Evolutionary conservation across 2,113 vertebrate genomes (phyloP).

Genomic region (Sphaerodactylus townsendi): DNA sequence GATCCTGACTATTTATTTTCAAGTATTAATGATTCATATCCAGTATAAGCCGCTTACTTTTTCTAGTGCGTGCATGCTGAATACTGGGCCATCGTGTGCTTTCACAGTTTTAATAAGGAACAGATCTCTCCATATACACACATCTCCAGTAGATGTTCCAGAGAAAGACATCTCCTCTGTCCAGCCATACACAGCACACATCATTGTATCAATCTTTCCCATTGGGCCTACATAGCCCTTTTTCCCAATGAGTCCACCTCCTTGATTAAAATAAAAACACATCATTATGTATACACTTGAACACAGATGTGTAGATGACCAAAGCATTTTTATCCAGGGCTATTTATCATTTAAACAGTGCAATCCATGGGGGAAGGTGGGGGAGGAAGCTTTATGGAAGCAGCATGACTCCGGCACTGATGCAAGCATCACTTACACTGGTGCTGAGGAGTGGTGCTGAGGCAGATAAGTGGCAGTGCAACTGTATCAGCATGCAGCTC

Average conservation of each 20-base stretch:
- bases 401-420: too few relatives aligned
- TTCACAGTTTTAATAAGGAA: conserved; percentile 97
- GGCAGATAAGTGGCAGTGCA: too few relatives aligned
- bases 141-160: conserved; percentile 92
- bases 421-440: too few relatives aligned
- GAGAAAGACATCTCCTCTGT: conserved; percentile 97
- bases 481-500: too few relatives aligned
- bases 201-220: conserved; percentile 92
- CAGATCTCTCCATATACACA: conserved; percentile 97
- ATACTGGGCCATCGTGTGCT: conserved; percentile 96
- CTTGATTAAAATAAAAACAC: conserved; percentile 71
- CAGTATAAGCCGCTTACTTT: conserved; percentile 81
- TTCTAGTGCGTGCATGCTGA: conserved; percentile 96
- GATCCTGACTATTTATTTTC: not conserved
- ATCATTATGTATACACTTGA: not conserved
- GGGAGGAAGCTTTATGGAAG: too few relatives aligned
- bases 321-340: not conserved
- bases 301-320: not conserved
- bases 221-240: conserved; percentile 86
- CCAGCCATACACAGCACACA: conserved; percentile 97
- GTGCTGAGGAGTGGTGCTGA: too few relatives aligned
- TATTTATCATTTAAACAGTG: not conserved
- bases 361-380: too few relatives aligned
- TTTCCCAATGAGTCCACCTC: conserved; percentile 93
- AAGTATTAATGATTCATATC: conserved; percentile 8